Evolutionary conservation across 2,113 vertebrate genomes (phyloP), one percentile per base, ranked within the genome.

Genomic region (Pachypanchax playfairii): DNA sequence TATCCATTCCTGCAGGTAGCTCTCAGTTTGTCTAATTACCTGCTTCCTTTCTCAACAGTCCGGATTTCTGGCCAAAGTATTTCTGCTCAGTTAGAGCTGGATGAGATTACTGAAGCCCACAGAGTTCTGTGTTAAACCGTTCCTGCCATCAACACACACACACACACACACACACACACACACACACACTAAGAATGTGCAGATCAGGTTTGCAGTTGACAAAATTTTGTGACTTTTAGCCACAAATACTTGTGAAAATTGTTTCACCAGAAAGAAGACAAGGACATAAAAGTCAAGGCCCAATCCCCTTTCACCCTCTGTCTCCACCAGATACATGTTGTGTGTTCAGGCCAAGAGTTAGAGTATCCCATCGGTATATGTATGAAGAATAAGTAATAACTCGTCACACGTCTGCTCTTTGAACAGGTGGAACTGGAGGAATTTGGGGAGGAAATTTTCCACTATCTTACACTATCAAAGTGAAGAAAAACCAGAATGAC

Each of bases 11-110:
- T 48, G 60, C 70, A 75, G 60, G 77, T 69, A 55, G 47, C n/a
- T 65, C 61, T 73, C 50, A 24, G 20, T 26, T 83, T 75, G 65
- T 77, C 81, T 74, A 82, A 59, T 86, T 80, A 88, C 86, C 89
- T 70, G 72, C 51, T 86, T 85, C 58, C 75, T 67, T 44, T 54
- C 24, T 54, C 13, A 56, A 36, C 41, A 41, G 36, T 38, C 44
- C 49, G 39, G 39, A 68, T 77, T 73, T 64, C 42, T 22, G 61
- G 21, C 52, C 24, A 11, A 61, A 68, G 36, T 43, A 25, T 54
- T 68, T 79, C 42, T 70, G 11, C 58, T 73, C 65, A 64, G 65
- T 51, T 65, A 67, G 59, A 79, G 44, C 25, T 54, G 54, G 35
- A 60, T 51, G 56, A 57, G 70, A 66, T 79, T 74, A 67, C 49